These are phyloP conservation scores for Brachionus manjavacas DNA, from an alignment of 1,140 invertebrate genomes.

Conservation along the genomic window DNA sequence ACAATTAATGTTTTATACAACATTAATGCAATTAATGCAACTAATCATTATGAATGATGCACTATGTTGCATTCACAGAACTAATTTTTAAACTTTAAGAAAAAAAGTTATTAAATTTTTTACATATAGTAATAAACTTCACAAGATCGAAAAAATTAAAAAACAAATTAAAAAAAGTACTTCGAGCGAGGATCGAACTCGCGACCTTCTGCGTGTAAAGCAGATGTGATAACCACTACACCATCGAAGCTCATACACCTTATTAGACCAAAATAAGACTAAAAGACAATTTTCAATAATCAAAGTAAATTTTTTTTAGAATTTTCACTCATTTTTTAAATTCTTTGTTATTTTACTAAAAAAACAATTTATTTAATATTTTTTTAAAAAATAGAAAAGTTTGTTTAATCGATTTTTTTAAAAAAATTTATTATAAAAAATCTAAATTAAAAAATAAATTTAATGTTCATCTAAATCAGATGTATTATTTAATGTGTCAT, in stretches of 20 bases:
- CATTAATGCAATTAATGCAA: no score
- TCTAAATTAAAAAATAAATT: background rate
- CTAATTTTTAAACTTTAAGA: no score
- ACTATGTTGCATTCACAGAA: no score
- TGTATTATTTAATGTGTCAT: conserved; percentile 19
- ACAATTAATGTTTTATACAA: no score
- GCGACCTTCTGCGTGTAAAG: conserved; percentile 46
- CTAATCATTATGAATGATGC: no score
- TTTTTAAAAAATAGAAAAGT: background rate
- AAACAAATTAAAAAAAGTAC: conserved; percentile 21
- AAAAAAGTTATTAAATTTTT: no score
- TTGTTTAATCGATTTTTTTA: background rate
- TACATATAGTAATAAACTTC: no score
- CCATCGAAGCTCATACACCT: background rate
- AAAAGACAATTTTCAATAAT: background rate
- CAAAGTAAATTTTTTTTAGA: background rate
- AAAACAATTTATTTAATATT: background rate
- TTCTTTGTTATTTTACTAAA: background rate
- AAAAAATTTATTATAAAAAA: background rate
- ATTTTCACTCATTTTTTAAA: background rate
- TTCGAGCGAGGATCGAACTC: conserved; percentile 45
- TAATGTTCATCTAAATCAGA: conserved; percentile 15
- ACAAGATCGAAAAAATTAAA: no score
- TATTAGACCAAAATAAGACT: background rate
- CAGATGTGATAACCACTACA: conserved; percentile 46